phyloP scores from a whole-genome alignment of 1,140 invertebrate species.

The Helicoverpa zea region DNA sequence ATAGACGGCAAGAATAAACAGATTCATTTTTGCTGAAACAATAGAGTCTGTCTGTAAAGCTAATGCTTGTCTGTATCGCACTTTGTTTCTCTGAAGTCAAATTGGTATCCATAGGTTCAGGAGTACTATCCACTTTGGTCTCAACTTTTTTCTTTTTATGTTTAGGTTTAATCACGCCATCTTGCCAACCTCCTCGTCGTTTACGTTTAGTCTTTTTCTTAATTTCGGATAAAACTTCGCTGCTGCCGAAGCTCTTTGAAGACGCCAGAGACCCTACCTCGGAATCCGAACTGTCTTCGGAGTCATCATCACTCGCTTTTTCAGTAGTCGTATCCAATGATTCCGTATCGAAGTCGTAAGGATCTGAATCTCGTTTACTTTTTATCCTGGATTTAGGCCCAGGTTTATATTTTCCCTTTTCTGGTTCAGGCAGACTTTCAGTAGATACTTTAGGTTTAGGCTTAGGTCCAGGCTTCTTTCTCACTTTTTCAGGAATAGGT shows the following conservation, averaged over 20 bases:
- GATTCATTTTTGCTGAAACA: constrained; percentile 73
- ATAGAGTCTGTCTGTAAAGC: constrained; percentile 78
- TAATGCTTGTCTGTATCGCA: constrained; percentile 61
- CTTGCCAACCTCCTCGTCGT: constrained; percentile 64
- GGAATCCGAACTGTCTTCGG: constrained; percentile 63
- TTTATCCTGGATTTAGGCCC: constrained; percentile 77
- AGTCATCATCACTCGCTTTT: constrained; percentile 60
- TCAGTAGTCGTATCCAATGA: constrained; percentile 64
- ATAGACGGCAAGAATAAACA: constrained; percentile 87
- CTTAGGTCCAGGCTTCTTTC: constrained; percentile 65
- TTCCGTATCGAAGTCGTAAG: constrained; percentile 76
- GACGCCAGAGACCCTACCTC: constrained; percentile 71
- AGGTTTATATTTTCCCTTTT: constrained; percentile 59
- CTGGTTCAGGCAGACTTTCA: constrained; percentile 34
- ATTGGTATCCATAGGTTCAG: constrained; percentile 4
- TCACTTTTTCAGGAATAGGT: constrained; percentile 50
- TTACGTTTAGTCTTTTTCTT: constrained; percentile 76
- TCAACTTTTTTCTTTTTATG: constrained; percentile 69
- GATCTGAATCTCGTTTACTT: constrained; percentile 64
- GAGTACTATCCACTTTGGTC: constrained; percentile 49
- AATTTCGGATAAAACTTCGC: constrained; percentile 62
- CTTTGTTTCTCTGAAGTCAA: constrained; percentile 21
- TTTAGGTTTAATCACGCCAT: constrained; percentile 73
- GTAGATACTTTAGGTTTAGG: constrained; percentile 57
- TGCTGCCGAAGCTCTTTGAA: constrained; percentile 67